Conservation (phyloP, 2,113 vertebrate species). For the Lates calcarifer region DNA sequence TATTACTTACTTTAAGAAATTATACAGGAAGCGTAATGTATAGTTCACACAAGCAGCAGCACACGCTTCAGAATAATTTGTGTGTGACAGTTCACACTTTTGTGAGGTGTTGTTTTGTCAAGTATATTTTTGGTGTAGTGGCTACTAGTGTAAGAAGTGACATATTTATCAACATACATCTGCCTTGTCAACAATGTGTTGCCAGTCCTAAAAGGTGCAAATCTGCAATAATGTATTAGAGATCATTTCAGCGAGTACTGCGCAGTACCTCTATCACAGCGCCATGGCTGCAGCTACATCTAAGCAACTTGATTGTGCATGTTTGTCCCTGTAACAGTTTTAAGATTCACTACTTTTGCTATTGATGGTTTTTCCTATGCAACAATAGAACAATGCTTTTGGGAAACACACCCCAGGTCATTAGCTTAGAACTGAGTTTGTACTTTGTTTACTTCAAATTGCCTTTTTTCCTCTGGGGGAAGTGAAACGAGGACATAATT, state of each 20-base stretch:
- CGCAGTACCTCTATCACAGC: neutral
- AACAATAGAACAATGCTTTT: neutral
- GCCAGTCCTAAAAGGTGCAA: neutral
- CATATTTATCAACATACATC: neutral
- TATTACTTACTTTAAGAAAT: too few species aligned
- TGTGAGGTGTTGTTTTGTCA: neutral
- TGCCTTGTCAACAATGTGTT: neutral
- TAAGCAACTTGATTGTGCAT: neutral
- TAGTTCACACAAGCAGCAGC: neutral
- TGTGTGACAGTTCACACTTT: neutral
- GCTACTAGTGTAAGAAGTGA: neutral
- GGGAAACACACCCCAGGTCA: conserved; percentile 10
- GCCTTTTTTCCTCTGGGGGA: neutral
- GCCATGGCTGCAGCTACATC: neutral
- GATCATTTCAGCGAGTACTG: neutral
- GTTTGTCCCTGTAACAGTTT: neutral
- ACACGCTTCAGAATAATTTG: neutral
- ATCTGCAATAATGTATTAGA: neutral
- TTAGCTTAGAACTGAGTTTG: conserved; percentile 1
- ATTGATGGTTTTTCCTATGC: neutral
- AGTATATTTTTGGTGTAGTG: neutral
- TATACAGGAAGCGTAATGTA: too few species aligned
- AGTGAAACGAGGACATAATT: conserved; percentile 1
- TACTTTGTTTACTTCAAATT: conserved; percentile 51
- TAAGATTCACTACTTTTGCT: neutral